A percentile compares a stretch with the other conserved stretches of the same genome.
These are phyloP conservation scores for Cliona cf. orientalis DNA, from an alignment of 37 sponge, comb jelly and placozoan species.

Conservation along the genomic window DNA sequence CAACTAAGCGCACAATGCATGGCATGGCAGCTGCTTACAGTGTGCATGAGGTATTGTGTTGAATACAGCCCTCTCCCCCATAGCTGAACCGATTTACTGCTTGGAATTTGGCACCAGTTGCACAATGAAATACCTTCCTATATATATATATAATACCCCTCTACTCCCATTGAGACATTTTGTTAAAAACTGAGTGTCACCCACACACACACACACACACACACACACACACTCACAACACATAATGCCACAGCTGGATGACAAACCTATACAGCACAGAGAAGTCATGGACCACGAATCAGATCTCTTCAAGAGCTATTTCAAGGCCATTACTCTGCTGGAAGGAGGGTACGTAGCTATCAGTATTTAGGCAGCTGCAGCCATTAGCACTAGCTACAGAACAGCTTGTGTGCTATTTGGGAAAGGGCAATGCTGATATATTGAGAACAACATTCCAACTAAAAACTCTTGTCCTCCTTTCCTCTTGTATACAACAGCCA, in stretches of 20 bases:
- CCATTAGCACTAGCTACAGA: too few species aligned
- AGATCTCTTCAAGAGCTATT: constrained; percentile 89
- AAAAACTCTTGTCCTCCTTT: background rate
- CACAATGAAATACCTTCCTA: background rate
- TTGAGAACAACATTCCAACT: background rate
- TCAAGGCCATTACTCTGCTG: constrained; percentile 73
- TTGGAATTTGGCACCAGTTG: too few species aligned
- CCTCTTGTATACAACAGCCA: too few species aligned
- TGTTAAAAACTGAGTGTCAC: background rate
- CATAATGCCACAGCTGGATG: constrained; percentile 71
- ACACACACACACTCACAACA: constrained; percentile 11
- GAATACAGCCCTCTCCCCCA: too few species aligned
- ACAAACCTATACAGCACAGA: constrained; percentile 98
- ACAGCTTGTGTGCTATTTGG: too few species aligned
- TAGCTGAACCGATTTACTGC: too few species aligned
- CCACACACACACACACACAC: constrained; percentile 1
- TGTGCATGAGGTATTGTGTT: too few species aligned
- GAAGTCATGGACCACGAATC: constrained; percentile 95
- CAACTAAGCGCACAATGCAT: too few species aligned
- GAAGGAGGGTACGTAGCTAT: constrained; percentile 78
- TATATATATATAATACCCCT: background rate
- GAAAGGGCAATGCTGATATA: background rate
- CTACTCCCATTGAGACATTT: background rate
- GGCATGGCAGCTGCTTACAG: too few species aligned
- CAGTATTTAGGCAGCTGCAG: too few species aligned